A percentile compares a stretch with the other conserved stretches of the same genome.
These are phyloP conservation scores for Nomia melanderi DNA, from an alignment of 1,140 invertebrate species.

Conservation along the genomic window DNA sequence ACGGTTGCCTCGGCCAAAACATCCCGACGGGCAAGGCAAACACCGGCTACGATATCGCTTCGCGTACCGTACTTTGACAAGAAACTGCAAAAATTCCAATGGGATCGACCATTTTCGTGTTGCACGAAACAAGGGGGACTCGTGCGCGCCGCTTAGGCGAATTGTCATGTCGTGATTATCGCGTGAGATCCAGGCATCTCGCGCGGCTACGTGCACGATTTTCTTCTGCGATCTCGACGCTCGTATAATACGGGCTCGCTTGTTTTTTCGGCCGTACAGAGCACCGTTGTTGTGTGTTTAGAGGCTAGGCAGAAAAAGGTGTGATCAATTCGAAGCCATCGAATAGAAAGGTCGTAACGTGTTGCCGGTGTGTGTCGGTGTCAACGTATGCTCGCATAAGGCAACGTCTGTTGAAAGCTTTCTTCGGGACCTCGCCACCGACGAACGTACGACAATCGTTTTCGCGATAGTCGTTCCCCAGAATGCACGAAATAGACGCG, in stretches of 20 bases:
- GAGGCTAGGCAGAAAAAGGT: conserved; percentile 23
- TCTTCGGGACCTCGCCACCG: neutral
- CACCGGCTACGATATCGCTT: conserved; percentile 21
- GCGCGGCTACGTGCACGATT: neutral
- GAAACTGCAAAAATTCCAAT: conserved; percentile 50
- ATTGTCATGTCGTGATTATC: conserved; percentile 35
- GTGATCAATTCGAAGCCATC: conserved; percentile 42
- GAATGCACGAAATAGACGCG: conserved; percentile 13
- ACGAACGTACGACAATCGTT: neutral
- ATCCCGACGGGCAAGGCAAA: neutral
- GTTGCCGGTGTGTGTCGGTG: conserved; percentile 22
- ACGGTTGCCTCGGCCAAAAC: conserved; percentile 32
- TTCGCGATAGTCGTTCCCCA: neutral
- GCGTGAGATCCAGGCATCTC: neutral
- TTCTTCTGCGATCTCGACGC: neutral
- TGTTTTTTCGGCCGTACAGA: neutral
- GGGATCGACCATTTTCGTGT: conserved; percentile 43
- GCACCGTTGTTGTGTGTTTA: neutral
- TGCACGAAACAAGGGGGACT: conserved; percentile 12
- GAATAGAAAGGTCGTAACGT: conserved; percentile 45
- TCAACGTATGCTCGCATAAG: conserved; percentile 32
- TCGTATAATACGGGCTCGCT: neutral
- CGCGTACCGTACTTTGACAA: conserved; percentile 30
- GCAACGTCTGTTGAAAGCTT: neutral
- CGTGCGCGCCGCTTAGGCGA: conserved; percentile 3